phyloP scores from a whole-genome alignment of 2,888 invertebrate species.

The Epistrophe grossulariae region DNA sequence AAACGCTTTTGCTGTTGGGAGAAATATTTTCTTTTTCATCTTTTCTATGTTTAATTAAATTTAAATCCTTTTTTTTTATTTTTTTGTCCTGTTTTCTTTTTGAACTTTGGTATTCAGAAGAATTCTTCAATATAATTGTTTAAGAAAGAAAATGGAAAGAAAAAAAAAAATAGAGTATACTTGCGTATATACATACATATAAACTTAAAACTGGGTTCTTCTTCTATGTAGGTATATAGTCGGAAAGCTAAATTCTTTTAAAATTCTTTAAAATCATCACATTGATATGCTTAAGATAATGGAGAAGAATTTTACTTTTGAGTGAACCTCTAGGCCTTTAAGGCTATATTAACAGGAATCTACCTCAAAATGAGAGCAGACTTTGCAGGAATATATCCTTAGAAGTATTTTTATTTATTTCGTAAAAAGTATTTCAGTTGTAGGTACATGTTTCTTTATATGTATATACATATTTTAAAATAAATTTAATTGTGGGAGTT shows the following conservation, averaged over 20 bases:
- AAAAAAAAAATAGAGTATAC: neutral
- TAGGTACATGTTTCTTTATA: no score
- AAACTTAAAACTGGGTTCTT: neutral
- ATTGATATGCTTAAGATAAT: neutral
- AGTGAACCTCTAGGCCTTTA: neutral
- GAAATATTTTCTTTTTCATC: neutral
- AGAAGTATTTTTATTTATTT: no score
- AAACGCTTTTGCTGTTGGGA: neutral
- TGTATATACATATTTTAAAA: no score
- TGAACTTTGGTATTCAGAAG: neutral
- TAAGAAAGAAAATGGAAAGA: neutral
- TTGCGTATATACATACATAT: neutral
- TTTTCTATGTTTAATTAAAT: conserved; percentile 5
- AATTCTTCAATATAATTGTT: neutral
- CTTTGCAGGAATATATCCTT: neutral
- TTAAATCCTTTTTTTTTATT: neutral
- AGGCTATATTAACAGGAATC: neutral
- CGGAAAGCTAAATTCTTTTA: neutral
- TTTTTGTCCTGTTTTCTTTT: neutral
- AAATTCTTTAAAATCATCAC: neutral
- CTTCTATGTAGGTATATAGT: neutral
- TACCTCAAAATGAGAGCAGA: neutral
- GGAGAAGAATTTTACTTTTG: neutral
- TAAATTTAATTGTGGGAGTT: no score
- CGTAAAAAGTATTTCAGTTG: no score